These are phyloP conservation scores for Malurus leucopterus DNA, from an alignment of 2,797 vertebrate genomes.

Conservation along the genomic window DNA sequence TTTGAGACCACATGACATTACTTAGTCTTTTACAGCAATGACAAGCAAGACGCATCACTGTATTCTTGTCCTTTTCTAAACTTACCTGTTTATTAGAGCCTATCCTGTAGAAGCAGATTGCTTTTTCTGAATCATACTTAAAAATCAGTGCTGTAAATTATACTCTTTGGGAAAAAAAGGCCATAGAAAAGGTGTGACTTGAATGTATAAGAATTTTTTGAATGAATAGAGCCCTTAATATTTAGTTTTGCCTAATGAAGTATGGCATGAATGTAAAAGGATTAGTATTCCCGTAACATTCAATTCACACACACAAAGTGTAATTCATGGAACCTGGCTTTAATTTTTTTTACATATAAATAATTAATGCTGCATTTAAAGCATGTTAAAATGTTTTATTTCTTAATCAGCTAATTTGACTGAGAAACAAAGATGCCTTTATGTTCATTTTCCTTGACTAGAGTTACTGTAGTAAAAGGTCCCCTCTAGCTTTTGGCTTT, in stretches of 20 bases:
- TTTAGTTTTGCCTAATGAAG: slow-evolving; percentile 68
- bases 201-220: slow-evolving; percentile 42
- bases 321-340: slow-evolving; percentile 70
- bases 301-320: slow-evolving; percentile 64
- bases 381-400: slow-evolving; percentile 75
- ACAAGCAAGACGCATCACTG: neutral
- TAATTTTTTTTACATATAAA: slow-evolving; percentile 73
- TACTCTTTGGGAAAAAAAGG: slow-evolving; percentile 14
- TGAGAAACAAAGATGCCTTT: slow-evolving; percentile 79
- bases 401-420: slow-evolving; percentile 79
- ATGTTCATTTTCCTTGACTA: slow-evolving; percentile 70
- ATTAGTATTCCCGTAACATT: slow-evolving; percentile 66
- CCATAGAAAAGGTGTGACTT: slow-evolving; percentile 34
- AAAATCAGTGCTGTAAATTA: slow-evolving; percentile 33
- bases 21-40: neutral
- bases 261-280: slow-evolving; percentile 57
- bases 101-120: neutral
- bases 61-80: slow-evolving; percentile 17
- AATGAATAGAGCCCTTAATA: slow-evolving; percentile 61
- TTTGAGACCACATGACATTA: neutral
- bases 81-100: neutral
- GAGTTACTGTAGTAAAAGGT: slow-evolving; percentile 75
- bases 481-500: slow-evolving; percentile 71
- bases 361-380: slow-evolving; percentile 79
- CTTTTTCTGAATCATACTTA: slow-evolving; percentile 30